These are phyloP conservation scores for Ceratitis capitata DNA, from an alignment of 1,140 invertebrate species.

Conservation along the genomic window DNA sequence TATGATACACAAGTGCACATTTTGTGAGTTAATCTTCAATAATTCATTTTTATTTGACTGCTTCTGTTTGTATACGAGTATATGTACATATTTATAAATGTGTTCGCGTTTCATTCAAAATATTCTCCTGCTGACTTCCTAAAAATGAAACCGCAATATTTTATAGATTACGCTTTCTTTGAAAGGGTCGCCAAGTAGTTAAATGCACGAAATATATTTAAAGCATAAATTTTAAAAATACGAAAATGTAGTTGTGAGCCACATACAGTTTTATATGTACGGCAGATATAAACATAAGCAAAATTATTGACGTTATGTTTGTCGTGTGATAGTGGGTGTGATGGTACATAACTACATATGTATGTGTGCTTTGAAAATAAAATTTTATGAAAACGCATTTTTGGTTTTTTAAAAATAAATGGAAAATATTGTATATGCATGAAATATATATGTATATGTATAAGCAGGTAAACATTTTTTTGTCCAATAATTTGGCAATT, in stretches of 20 bases:
- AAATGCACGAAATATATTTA: no score
- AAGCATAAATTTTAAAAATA: not conserved
- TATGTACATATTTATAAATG: not conserved
- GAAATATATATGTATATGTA: no score
- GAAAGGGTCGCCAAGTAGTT: not conserved
- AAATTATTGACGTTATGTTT: not conserved
- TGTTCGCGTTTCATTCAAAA: not conserved
- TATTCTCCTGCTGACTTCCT: not conserved
- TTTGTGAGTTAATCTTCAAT: conserved; percentile 33
- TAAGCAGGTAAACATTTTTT: no score
- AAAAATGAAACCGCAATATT: not conserved
- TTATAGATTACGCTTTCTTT: not conserved
- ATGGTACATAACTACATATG: no score
- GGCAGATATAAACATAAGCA: not conserved
- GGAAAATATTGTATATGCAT: no score
- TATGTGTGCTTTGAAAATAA: no score
- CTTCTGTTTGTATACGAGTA: not conserved
- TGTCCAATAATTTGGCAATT: not conserved
- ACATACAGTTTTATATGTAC: not conserved
- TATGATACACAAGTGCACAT: conserved; percentile 25
- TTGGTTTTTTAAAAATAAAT: no score
- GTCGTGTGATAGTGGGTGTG: not conserved
- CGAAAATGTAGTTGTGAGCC: not conserved
- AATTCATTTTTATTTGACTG: conserved; percentile 36
- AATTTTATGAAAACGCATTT: no score